These are phyloP conservation scores for Bos indicus DNA, from an alignment of 2,113 vertebrate species.

Conservation along the genomic window DNA sequence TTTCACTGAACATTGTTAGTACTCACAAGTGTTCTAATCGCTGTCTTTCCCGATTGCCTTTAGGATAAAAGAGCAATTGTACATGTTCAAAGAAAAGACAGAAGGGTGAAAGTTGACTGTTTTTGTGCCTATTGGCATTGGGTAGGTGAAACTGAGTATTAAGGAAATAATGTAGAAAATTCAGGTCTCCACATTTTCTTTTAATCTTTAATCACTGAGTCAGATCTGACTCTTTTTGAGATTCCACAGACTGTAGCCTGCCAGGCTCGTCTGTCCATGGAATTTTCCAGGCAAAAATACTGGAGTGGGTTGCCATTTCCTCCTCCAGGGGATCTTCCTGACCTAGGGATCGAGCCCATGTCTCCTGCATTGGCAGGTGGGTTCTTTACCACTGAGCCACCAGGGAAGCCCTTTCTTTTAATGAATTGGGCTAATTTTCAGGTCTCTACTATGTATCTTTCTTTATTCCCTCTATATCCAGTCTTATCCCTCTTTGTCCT, in stretches of 20 bases:
- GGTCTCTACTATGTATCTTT: background rate
- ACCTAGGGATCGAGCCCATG: background rate
- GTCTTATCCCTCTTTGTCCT: background rate
- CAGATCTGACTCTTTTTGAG: background rate
- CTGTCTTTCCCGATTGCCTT: background rate
- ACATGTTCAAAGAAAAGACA: conserved; percentile 3
- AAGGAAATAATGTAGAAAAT: conserved; percentile 4
- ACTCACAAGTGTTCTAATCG: background rate
- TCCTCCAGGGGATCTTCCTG: background rate
- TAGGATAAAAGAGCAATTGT: background rate
- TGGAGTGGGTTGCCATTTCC: background rate
- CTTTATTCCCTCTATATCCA: background rate
- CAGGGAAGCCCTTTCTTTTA: background rate
- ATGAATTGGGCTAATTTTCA: background rate
- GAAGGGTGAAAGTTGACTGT: background rate
- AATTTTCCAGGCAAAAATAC: background rate
- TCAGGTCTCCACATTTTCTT: background rate
- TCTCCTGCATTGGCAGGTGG: background rate
- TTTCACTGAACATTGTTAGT: background rate
- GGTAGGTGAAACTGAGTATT: background rate
- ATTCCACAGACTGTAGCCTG: background rate
- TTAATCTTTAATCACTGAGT: background rate
- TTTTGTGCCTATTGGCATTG: background rate
- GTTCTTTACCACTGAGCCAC: background rate
- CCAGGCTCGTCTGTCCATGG: background rate